Conservation (phyloP, 2,113 vertebrate species). For the Stictonetta naevosa region DNA sequence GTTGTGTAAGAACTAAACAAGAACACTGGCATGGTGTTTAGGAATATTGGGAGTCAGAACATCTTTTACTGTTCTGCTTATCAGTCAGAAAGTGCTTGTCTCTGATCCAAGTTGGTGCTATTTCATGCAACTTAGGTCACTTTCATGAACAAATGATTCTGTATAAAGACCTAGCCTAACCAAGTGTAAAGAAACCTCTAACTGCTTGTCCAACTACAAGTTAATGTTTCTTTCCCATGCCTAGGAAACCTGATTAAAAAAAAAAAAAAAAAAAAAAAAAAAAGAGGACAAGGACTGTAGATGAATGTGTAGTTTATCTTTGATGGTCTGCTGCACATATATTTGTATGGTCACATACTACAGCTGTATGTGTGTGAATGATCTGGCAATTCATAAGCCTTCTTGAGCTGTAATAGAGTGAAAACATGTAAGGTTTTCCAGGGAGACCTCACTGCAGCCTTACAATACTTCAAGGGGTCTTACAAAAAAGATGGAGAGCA, state of each 20-base stretch:
- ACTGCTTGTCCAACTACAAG: neutral
- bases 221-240: neutral
- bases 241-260: neutral
- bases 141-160: neutral
- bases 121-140: neutral
- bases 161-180: neutral
- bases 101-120: neutral
- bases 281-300: neutral
- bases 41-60: neutral
- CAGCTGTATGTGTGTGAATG: neutral
- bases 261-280: too few relatives aligned
- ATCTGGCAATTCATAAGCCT: too few relatives aligned
- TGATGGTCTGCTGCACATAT: neutral
- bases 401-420: too few relatives aligned
- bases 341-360: neutral
- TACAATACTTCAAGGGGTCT: too few relatives aligned
- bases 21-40: neutral
- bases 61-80: neutral
- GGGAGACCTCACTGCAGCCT: too few relatives aligned
- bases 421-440: too few relatives aligned
- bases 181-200: neutral
- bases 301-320: neutral
- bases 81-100: neutral
- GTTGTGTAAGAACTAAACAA: neutral
- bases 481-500: too few relatives aligned